A percentile compares a stretch with the other conserved stretches of the same genome.
phyloP scores from a whole-genome alignment of 2,797 vertebrate species.

The Spinibarbus caldwelli region DNA sequence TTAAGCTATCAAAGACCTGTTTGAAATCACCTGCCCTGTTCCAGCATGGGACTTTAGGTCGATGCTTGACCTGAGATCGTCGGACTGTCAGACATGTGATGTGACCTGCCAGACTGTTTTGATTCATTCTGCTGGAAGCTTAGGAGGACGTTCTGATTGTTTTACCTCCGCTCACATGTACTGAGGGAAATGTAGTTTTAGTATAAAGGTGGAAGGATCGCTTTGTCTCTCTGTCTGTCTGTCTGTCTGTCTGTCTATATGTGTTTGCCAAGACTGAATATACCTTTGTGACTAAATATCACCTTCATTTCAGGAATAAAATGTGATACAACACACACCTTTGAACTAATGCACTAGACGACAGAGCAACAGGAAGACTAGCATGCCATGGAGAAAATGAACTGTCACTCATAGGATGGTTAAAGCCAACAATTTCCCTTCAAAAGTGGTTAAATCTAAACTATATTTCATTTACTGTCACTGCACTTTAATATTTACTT shows the following conservation, averaged over 20 bases:
- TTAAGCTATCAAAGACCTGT: constrained; percentile 2
- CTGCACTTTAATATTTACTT: background rate
- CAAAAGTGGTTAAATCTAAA: background rate
- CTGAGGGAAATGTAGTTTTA: background rate
- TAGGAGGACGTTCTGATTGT: constrained; percentile 30
- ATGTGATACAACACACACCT: background rate
- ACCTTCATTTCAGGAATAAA: constrained; percentile 12
- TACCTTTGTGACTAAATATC: background rate
- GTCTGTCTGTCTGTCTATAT: background rate
- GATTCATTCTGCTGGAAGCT: constrained; percentile 9
- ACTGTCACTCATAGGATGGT: background rate
- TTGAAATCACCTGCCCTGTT: constrained; percentile 18
- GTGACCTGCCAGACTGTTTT: background rate
- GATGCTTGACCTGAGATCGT: constrained; percentile 12
- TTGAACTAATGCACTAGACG: background rate
- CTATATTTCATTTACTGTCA: background rate
- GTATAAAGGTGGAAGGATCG: background rate
- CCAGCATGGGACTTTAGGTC: background rate
- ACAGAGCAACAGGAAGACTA: background rate
- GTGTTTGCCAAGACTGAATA: constrained; percentile 13
- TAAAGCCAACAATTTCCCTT: background rate
- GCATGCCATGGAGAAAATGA: background rate
- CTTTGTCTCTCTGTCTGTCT: background rate
- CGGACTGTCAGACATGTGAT: constrained; percentile 34
- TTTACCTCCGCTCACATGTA: background rate